phyloP scores from a whole-genome alignment of 2,888 invertebrate genomes.

The Ethmia dodecea region DNA sequence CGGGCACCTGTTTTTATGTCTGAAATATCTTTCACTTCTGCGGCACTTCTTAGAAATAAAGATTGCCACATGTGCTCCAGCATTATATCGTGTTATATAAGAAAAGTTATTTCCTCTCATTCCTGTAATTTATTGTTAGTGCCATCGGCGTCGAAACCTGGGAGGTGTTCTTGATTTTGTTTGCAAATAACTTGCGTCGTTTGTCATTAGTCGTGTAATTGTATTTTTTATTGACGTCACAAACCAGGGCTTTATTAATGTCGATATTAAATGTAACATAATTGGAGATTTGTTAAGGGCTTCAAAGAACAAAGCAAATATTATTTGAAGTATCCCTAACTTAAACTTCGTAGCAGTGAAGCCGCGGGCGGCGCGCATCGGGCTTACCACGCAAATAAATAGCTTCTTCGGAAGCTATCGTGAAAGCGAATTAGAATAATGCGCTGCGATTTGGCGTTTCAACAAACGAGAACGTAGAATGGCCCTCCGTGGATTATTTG shows the following conservation, averaged over 20 bases:
- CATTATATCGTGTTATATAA: constrained; percentile 53
- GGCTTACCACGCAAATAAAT: constrained; percentile 67
- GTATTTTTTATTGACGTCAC: constrained; percentile 18
- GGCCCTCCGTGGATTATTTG: constrained; percentile 71
- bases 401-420: constrained; percentile 73
- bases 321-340: constrained; percentile 31
- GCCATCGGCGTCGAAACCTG: constrained; percentile 32
- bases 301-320: constrained; percentile 11
- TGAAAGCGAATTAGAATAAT: constrained; percentile 75
- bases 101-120: constrained; percentile 47
- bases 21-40: constrained; percentile 65
- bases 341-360: constrained; percentile 36
- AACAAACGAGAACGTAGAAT: constrained; percentile 69
- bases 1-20: constrained; percentile 71
- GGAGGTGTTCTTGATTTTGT: constrained; percentile 34
- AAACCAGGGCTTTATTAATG: constrained; percentile 8
- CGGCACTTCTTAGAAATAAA: constrained; percentile 54
- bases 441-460: constrained; percentile 73
- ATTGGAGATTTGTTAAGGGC: neutral
- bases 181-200: constrained; percentile 34
- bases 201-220: constrained; percentile 23
- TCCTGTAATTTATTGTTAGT: constrained; percentile 43
- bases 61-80: constrained; percentile 54
- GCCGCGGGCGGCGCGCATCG: constrained; percentile 36
- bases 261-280: neutral